Evolutionary conservation across 1,140 invertebrate genomes (phyloP).

Genomic region (Diorhabda carinulata): DNA sequence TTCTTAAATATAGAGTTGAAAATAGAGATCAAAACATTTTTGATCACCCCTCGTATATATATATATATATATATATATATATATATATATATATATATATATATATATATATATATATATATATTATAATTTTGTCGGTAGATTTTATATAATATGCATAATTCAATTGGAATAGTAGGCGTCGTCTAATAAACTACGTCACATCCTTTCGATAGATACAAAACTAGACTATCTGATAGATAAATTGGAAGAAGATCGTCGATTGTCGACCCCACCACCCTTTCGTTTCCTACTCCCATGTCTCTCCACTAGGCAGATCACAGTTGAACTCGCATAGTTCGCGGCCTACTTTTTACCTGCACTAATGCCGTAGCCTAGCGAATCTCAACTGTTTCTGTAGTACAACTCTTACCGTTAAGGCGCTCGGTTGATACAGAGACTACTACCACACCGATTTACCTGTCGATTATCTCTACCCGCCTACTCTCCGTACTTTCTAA

Average conservation of each 20-base stretch:
- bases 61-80: background rate
- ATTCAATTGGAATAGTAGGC: background rate
- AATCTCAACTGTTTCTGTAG: conserved; percentile 44
- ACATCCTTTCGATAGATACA: background rate
- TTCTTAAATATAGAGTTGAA: too few species aligned
- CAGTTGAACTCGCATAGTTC: conserved; percentile 29
- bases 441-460: conserved; percentile 21
- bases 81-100: conserved; percentile 1
- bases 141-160: background rate
- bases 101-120: background rate
- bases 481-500: conserved; percentile 9
- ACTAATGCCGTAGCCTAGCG: conserved; percentile 23
- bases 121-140: background rate
- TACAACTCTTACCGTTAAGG: conserved; percentile 48
- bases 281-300: conserved; percentile 14
- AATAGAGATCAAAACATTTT: too few species aligned
- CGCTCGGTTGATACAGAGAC: conserved; percentile 25
- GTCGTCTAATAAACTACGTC: background rate
- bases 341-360: conserved; percentile 48
- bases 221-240: conserved; percentile 6
- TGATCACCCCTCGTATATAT: too few species aligned
- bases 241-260: conserved; percentile 13
- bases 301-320: conserved; percentile 12
- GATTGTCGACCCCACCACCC: conserved; percentile 10
- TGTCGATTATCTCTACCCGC: conserved; percentile 11